Conservation (phyloP, 2,797 vertebrate genomes). For the Bufotes viridis region DNA sequence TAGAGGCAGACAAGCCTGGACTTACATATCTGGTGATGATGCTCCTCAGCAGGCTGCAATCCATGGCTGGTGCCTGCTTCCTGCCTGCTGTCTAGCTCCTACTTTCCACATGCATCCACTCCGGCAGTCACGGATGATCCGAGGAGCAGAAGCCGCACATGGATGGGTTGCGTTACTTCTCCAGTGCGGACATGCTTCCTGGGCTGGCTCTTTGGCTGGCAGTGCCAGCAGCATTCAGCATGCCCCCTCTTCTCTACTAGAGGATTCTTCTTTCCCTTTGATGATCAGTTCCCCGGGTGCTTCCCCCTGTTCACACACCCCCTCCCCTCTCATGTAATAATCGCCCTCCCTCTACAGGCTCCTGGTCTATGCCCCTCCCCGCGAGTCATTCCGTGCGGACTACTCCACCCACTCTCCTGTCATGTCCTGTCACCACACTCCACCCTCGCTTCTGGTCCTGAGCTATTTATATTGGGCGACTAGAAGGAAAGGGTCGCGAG, state of each 20-base stretch:
- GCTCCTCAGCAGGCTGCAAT: conserved; percentile 86
- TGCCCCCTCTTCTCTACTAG: conserved; percentile 52
- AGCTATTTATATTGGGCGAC: conserved; percentile 53
- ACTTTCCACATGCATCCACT: conserved; percentile 40
- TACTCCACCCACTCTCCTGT: conserved; percentile 22
- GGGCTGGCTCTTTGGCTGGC: neutral
- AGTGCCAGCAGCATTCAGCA: conserved; percentile 9
- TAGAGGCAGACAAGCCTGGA: conserved; percentile 61
- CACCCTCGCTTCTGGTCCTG: conserved; percentile 48
- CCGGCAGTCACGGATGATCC: neutral
- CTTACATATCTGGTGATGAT: conserved; percentile 95
- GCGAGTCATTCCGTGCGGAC: conserved; percentile 10
- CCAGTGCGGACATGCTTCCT: conserved; percentile 24
- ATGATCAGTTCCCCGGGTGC: conserved; percentile 50
- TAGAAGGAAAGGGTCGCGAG: conserved; percentile 34
- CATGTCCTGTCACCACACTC: conserved; percentile 25
- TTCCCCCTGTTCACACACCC: conserved; percentile 17
- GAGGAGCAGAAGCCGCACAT: conserved; percentile 38
- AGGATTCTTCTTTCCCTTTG: conserved; percentile 48
- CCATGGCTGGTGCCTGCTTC: conserved; percentile 80
- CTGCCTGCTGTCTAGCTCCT: neutral
- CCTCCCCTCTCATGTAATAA: conserved; percentile 45
- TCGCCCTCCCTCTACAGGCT: neutral
- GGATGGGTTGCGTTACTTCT: conserved; percentile 37
- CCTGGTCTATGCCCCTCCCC: conserved; percentile 23